These are phyloP conservation scores for Apotomis capreana DNA, from an alignment of 2,888 invertebrate genomes.

Conservation along the genomic window DNA sequence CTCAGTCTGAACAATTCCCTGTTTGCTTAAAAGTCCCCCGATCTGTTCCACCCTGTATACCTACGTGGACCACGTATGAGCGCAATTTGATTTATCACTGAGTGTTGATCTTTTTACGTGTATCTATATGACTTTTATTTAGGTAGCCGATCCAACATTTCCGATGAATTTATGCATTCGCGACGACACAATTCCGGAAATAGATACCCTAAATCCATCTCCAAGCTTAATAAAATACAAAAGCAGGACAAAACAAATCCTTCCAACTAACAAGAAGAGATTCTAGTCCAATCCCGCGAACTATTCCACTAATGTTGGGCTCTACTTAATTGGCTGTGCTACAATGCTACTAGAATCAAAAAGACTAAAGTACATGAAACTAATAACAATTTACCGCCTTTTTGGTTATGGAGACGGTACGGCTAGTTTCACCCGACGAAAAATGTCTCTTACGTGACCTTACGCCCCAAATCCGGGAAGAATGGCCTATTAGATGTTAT, in stretches of 20 bases:
- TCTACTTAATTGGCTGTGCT: slow-evolving; percentile 32
- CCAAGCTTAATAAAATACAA: slow-evolving; percentile 19
- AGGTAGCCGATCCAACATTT: not conserved
- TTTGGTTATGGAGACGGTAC: not conserved
- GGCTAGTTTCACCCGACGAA: slow-evolving; percentile 19
- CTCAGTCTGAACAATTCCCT: no score
- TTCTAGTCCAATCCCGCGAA: slow-evolving; percentile 37
- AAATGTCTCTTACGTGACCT: slow-evolving; percentile 37
- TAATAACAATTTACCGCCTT: not conserved
- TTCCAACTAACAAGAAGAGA: slow-evolving; percentile 38
- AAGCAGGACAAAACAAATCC: slow-evolving; percentile 33
- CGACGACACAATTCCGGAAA: not conserved
- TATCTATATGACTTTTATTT: no score
- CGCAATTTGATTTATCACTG: no score
- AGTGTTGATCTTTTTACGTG: no score
- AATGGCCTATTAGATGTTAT: slow-evolving; percentile 30
- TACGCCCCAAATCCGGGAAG: slow-evolving; percentile 33
- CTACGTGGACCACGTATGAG: no score
- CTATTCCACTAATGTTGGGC: slow-evolving; percentile 32
- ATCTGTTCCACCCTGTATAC: no score
- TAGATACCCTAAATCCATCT: slow-evolving; percentile 10
- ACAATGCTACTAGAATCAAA: not conserved
- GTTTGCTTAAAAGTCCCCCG: no score
- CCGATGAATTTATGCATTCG: not conserved
- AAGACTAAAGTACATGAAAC: not conserved